Conservation (phyloP, 2,888 invertebrate species). For the Melolontha melolontha region DNA sequence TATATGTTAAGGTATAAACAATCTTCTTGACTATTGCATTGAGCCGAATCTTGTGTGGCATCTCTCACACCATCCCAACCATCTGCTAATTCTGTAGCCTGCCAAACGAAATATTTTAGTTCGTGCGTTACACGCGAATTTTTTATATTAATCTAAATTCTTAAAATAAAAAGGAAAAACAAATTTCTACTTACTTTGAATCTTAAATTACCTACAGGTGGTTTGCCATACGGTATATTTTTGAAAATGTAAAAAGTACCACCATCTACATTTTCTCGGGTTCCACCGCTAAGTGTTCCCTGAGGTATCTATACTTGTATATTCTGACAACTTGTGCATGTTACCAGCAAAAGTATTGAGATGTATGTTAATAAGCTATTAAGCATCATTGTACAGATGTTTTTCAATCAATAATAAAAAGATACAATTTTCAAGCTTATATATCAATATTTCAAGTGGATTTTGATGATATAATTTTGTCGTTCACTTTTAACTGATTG, state of each 20-base stretch:
- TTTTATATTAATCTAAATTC: not conserved
- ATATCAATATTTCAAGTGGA: too few relatives aligned
- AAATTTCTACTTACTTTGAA: not conserved
- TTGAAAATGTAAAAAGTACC: slow-evolving; percentile 7
- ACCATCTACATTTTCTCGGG: not conserved
- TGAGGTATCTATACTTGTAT: not conserved
- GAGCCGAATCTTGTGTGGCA: slow-evolving; percentile 74
- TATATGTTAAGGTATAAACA: slow-evolving; percentile 63
- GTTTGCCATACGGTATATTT: slow-evolving; percentile 5
- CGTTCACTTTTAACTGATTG: too few relatives aligned
- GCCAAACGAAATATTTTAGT: not conserved
- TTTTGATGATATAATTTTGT: too few relatives aligned
- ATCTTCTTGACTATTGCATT: slow-evolving; percentile 69
- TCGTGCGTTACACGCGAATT: too few relatives aligned
- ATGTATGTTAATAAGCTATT: too few relatives aligned
- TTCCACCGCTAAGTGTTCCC: not conserved
- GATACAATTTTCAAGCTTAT: too few relatives aligned
- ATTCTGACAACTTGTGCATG: not conserved
- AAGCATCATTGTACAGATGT: too few relatives aligned
- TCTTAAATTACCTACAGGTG: not conserved
- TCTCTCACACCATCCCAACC: slow-evolving; percentile 74
- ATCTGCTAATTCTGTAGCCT: slow-evolving; percentile 74
- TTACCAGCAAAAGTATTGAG: too few relatives aligned
- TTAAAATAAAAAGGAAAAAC: too few relatives aligned
- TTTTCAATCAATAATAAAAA: too few relatives aligned